These are phyloP conservation scores for Cryptus armator DNA, from an alignment of 2,888 invertebrate genomes.

Conservation along the genomic window DNA sequence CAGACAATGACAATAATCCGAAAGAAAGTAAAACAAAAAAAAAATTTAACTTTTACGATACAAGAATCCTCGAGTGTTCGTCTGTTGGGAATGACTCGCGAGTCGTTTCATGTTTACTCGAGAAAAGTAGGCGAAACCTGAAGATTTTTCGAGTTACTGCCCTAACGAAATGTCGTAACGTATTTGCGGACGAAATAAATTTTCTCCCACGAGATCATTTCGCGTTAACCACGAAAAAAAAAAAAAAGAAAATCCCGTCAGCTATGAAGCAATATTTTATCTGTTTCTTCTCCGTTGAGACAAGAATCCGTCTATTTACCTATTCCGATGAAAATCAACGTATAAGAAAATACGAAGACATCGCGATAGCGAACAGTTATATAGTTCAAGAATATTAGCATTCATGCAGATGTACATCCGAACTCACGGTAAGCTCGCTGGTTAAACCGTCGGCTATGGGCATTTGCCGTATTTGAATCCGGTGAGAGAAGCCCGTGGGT, in stretches of 20 bases:
- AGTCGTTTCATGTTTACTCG: background rate
- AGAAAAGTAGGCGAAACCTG: background rate
- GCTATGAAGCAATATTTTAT: too few species aligned
- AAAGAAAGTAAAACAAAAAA: constrained; percentile 8
- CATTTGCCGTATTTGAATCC: constrained; percentile 39
- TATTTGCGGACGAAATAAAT: background rate
- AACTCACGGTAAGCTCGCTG: background rate
- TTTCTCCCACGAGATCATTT: background rate
- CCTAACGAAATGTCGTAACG: too few species aligned
- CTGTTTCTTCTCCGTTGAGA: too few species aligned
- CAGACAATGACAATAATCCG: constrained; percentile 17
- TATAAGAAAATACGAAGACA: background rate
- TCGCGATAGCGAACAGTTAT: background rate
- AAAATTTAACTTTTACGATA: constrained; percentile 5
- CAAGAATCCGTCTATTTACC: too few species aligned
- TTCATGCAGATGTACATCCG: constrained; percentile 22
- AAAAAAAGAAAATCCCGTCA: background rate
- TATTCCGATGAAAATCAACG: background rate
- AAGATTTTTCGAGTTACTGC: too few species aligned
- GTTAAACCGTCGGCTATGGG: constrained; percentile 14
- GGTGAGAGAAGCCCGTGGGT: background rate
- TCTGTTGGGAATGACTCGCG: background rate
- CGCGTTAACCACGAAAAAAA: background rate
- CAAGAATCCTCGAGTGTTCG: background rate
- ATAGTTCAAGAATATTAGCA: constrained; percentile 33